Conservation (phyloP, 2,113 vertebrate genomes). For the Columba livia region DNA sequence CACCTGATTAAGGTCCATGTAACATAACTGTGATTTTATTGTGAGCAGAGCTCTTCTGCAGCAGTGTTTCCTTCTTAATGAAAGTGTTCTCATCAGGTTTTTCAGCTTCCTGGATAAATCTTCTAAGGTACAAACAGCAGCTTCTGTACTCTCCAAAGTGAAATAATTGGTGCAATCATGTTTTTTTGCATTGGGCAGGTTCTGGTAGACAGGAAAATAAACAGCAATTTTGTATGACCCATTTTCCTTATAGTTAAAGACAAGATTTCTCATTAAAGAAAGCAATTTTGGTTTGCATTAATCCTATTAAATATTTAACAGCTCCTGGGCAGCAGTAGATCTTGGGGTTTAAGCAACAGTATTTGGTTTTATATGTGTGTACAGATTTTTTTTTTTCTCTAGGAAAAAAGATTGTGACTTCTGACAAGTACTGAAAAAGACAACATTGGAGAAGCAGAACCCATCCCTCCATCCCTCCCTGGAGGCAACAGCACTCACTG, state of each 20-base stretch:
- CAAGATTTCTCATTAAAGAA: not conserved
- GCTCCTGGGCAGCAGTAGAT: not conserved
- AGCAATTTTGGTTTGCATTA: not conserved
- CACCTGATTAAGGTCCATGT: not conserved
- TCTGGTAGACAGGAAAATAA: not conserved
- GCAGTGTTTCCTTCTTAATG: not conserved
- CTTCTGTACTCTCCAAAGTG: not conserved
- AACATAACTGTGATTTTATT: not conserved
- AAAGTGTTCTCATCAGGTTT: not conserved
- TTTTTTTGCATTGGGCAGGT: not conserved
- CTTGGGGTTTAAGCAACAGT: not conserved
- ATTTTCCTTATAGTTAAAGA: not conserved
- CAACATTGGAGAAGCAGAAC: not conserved
- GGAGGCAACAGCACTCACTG: not conserved
- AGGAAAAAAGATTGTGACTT: not conserved
- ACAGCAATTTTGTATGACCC: not conserved
- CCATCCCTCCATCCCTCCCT: accelerated
- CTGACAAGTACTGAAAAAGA: not conserved
- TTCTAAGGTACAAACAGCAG: not conserved
- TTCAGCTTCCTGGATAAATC: not conserved
- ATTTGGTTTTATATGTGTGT: not conserved
- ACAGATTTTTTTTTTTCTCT: not conserved
- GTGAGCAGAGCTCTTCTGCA: not conserved
- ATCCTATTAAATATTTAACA: not conserved
- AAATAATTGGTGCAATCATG: not conserved